These are phyloP conservation scores for Rhea pennata DNA, from an alignment of 2,113 vertebrate species.

Conservation along the genomic window DNA sequence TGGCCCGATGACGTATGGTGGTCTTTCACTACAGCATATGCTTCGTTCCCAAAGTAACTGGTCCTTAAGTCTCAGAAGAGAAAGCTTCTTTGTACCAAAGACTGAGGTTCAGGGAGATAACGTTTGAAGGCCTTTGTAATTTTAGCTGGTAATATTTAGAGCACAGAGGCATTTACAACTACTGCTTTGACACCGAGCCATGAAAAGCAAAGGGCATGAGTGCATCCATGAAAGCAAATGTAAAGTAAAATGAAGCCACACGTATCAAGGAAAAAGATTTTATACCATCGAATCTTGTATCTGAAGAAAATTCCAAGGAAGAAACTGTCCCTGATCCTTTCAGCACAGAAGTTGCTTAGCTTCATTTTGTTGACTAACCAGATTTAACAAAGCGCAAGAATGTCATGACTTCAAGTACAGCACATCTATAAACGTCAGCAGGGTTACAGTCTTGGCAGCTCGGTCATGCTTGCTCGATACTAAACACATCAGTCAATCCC, in stretches of 20 bases:
- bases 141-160: neutral
- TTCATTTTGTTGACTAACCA: neutral
- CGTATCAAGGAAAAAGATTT: neutral
- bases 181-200: neutral
- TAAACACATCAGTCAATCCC: accelerated
- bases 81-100: neutral
- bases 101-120: neutral
- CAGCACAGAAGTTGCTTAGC: neutral
- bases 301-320: neutral
- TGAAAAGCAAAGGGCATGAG: neutral
- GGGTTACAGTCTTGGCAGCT: neutral
- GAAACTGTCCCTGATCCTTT: neutral
- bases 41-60: neutral
- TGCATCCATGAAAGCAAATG: accelerated
- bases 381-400: neutral
- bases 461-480: neutral
- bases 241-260: neutral
- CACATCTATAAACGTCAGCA: neutral
- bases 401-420: neutral
- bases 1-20: neutral
- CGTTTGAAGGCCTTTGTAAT: neutral
- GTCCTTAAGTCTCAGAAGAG: neutral
- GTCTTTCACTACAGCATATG: neutral
- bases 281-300: neutral
- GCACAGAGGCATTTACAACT: neutral